Conservation (phyloP, 2,888 invertebrate species). For the Apodemia zela region DNA sequence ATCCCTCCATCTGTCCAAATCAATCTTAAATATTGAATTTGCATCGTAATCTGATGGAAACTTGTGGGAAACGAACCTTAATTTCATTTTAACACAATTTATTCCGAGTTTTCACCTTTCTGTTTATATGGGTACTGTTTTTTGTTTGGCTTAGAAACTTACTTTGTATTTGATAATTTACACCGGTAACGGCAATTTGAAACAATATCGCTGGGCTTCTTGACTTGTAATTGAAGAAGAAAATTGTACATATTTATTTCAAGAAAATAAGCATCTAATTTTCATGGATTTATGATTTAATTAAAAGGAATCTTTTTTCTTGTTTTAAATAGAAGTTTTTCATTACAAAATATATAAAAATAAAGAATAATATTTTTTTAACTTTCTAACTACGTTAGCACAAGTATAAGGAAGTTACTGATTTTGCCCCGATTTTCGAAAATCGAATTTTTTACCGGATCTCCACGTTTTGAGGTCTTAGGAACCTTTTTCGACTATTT, state of each 20-base stretch:
- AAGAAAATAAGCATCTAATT: background rate
- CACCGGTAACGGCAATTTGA: background rate
- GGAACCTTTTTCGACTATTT: no score
- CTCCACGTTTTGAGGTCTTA: no score
- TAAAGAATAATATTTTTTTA: no score
- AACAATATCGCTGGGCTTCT: background rate
- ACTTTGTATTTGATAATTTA: background rate
- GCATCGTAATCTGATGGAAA: constrained; percentile 74
- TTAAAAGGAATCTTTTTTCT: no score
- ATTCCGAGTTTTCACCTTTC: constrained; percentile 72
- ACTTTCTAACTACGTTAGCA: no score
- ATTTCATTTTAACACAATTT: constrained; percentile 79
- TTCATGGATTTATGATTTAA: no score
- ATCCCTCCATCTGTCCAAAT: constrained; percentile 74
- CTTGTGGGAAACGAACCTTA: constrained; percentile 75
- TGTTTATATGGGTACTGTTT: constrained; percentile 19
- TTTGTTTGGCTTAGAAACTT: background rate
- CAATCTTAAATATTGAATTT: constrained; percentile 81
- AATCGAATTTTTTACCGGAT: no score
- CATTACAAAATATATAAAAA: no score
- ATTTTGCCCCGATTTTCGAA: no score
- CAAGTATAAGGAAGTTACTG: no score
- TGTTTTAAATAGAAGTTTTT: no score
- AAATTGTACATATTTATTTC: background rate
- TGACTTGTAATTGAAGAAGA: background rate